These are phyloP conservation scores for Dryococelus australis DNA, from an alignment of 2,888 invertebrate species.

Conservation along the genomic window DNA sequence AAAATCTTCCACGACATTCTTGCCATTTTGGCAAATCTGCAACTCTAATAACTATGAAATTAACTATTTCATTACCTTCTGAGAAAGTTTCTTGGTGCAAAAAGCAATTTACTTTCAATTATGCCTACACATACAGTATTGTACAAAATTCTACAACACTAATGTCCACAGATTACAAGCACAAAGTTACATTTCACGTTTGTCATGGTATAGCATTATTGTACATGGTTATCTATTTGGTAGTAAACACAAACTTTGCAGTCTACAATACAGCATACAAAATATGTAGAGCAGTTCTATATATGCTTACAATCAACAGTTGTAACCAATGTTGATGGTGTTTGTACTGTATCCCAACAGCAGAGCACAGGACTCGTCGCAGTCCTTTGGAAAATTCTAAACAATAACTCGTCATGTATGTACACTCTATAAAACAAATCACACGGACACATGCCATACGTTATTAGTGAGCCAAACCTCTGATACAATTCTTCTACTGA, in stretches of 20 bases:
- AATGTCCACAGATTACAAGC: background rate
- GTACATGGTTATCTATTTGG: constrained; percentile 11
- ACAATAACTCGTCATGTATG: background rate
- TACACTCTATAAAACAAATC: background rate
- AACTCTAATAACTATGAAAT: background rate
- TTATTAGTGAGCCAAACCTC: background rate
- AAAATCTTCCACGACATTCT: background rate
- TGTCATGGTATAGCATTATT: constrained; percentile 1
- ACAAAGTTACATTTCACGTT: background rate
- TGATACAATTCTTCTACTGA: too few relatives aligned
- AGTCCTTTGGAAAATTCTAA: too few relatives aligned
- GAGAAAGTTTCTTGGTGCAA: background rate
- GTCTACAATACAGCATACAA: constrained; percentile 5
- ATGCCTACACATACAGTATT: constrained; percentile 10
- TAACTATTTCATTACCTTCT: background rate
- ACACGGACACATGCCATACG: background rate
- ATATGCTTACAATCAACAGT: background rate
- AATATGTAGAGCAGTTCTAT: constrained; percentile 4
- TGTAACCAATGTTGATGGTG: background rate
- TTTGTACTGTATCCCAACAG: background rate
- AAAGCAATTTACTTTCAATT: background rate
- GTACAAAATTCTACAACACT: constrained; percentile 3
- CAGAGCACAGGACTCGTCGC: too few relatives aligned
- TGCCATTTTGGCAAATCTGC: background rate
- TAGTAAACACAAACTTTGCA: background rate